Evolutionary conservation across 2,797 vertebrate genomes (phyloP), one percentile per base, ranked within the genome.

Genomic region (Sylvilagus floridanus): DNA sequence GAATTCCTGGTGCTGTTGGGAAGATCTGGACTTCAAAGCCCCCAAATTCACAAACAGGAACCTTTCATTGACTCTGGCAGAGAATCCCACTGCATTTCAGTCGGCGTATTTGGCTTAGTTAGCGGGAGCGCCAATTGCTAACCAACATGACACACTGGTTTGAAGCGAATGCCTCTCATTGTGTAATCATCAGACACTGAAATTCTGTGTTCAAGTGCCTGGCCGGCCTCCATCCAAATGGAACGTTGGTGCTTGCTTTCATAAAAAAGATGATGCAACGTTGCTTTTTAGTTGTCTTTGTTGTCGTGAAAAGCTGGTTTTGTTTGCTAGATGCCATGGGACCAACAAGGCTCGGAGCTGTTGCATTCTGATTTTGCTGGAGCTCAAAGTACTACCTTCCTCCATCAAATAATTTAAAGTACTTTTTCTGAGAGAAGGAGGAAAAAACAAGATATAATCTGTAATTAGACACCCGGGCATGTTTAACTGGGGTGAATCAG

Each of bases 1-100:
- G 97, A 98, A 99, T 98, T 99, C 98, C 98, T 97, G 96, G 97
- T 98, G 98, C 98, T 98, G 97, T 98, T 98, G 97, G 95, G 97
- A 97, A 97, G 97, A 73, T 83, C 95, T 71, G 92, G 85, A 97
- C 97, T 98, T 99, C 97, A 98, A 99, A 98, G 97, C 88, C 91
- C 91, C 32, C 90, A 7, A 84, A 96, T 97, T 97, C 95, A 96
- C 95, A 97, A 98, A 98, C 96, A 98, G 97, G 97, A 98, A 98
- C 96, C 95, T 98, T 98, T 97, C 94, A 97, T 97, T 93, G 94
- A 98, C 96, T 97, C 94, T 94, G 93, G 95, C 91, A 93, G 96
- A 94, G 42, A 88, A 81, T 42, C 90, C 89, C 91, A 96, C 95
- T 73, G 96, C 88, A 96, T 97, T 97, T 97, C 91, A 96, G 96